Conservation (phyloP, 1,140 invertebrate genomes). For the Trichonephila clavata region DNA sequence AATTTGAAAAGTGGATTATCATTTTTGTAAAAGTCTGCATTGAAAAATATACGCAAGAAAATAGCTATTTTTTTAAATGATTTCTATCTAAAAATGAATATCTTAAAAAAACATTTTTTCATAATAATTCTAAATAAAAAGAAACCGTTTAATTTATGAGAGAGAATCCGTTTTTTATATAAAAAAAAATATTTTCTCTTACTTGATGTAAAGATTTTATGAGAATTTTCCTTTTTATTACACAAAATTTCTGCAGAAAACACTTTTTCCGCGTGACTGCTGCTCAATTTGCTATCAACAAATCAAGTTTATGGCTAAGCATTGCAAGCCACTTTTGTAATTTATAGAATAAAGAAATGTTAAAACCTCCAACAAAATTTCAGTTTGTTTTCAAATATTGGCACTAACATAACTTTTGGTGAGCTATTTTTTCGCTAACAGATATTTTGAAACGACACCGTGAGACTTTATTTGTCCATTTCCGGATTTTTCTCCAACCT, state of each 20-base stretch:
- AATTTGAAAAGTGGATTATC: too few species aligned
- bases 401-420: background rate
- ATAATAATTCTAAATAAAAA: too few species aligned
- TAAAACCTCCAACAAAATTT: background rate
- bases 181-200: too few species aligned
- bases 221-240: background rate
- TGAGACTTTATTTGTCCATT: background rate
- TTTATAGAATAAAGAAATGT: background rate
- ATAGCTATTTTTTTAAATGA: too few species aligned
- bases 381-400: background rate
- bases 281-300: background rate
- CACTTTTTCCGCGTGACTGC: background rate
- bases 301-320: background rate
- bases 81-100: too few species aligned
- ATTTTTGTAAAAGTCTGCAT: too few species aligned
- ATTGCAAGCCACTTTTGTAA: background rate
- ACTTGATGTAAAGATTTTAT: background rate
- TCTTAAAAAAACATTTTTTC: too few species aligned
- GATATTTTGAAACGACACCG: background rate
- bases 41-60: too few species aligned
- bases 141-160: too few species aligned
- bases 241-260: background rate
- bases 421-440: background rate
- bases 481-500: background rate
- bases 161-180: too few species aligned